Base-by-base conservation (phyloP, 2,113 vertebrate species). In the Dipodomys merriami region DNA sequence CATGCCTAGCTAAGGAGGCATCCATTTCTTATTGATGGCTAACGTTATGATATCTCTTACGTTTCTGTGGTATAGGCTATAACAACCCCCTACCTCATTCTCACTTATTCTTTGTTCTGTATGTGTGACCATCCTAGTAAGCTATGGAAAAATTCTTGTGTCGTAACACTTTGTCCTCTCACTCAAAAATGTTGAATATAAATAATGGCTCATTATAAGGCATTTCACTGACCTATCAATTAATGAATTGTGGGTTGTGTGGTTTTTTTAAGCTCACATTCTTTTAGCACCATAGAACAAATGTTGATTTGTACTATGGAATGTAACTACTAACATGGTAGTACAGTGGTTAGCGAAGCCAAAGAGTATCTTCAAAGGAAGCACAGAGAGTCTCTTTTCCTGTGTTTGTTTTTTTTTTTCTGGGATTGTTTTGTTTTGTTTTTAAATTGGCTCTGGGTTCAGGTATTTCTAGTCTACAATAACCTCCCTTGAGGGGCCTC, bases 181-280 rank as follows among this genome's bases (percentile, higher is more conserved):
- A 49, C 33, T 67, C 57, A 64, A 72, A 77, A 83, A 76, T 39
- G 11, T 77, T 88, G 62, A 67, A 67, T 60, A 35, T 22, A 93
- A 94, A 91, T 79, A 85, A 84, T 53, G 53, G 22, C 53, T 69
- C 62, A 69, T 88, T 91, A 76, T 53, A 82, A 85, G 62, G 49
- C 33, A 71, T 18, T 53, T 79, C 6, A 53, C 16, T 64, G 23
- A 85, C 60, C 30, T 90, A 27, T 29, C 35, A 46, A 15, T 91
- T 86, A 83, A 78, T 33, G 11, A 35, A 20, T 64, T 76, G 49
- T 49, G 12, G 39, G 39, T 39, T 77, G 49, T 49, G 49, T 4
- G 18, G 60, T 5, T 65, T 80, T n/a, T 49, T 46, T 72, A 71
- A 79, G 15, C 16, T 71, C 30, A 44, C 27, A 67, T 81, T 80